Evolutionary conservation across 2,113 vertebrate species (phyloP).

Genomic region (Nibea coibor): DNA sequence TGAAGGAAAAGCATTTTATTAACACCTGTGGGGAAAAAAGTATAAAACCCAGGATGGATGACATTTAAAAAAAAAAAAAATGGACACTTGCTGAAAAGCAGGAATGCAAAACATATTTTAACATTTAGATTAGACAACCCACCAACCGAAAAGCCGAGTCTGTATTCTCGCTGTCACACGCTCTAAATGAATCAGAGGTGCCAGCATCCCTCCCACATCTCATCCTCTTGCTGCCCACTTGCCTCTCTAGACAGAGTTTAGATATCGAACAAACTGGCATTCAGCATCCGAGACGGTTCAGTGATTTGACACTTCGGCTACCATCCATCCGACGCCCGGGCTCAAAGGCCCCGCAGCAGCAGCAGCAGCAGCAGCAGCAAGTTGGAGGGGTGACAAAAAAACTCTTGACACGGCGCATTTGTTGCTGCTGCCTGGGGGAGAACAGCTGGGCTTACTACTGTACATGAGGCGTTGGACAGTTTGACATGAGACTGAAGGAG

Average conservation of each 20-base stretch:
- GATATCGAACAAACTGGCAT: conserved; percentile 43
- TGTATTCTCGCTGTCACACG: conserved; percentile 33
- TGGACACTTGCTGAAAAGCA: neutral
- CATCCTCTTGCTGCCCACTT: conserved; percentile 49
- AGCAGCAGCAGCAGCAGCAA: conserved; percentile 12
- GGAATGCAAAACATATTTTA: neutral
- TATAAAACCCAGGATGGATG: neutral
- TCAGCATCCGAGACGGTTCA: neutral
- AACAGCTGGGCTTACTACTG: conserved; percentile 20
- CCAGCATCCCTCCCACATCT: conserved; percentile 57
- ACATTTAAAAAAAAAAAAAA: neutral
- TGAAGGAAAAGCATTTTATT: neutral
- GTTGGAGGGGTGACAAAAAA: neutral
- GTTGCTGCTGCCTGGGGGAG: conserved; percentile 5
- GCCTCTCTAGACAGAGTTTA: conserved; percentile 19
- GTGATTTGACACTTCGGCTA: conserved; percentile 13
- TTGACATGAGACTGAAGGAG: conserved; percentile 45
- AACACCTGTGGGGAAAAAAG: neutral
- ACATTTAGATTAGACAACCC: conserved; percentile 5
- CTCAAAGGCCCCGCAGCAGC: conserved; percentile 19
- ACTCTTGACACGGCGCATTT: conserved; percentile 30
- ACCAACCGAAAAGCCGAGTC: conserved; percentile 7
- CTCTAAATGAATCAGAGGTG: conserved; percentile 33
- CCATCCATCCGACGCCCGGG: neutral
- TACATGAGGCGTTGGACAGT: neutral